Conservation (phyloP, 2,113 vertebrate species). For the Regulus satrapa region DNA sequence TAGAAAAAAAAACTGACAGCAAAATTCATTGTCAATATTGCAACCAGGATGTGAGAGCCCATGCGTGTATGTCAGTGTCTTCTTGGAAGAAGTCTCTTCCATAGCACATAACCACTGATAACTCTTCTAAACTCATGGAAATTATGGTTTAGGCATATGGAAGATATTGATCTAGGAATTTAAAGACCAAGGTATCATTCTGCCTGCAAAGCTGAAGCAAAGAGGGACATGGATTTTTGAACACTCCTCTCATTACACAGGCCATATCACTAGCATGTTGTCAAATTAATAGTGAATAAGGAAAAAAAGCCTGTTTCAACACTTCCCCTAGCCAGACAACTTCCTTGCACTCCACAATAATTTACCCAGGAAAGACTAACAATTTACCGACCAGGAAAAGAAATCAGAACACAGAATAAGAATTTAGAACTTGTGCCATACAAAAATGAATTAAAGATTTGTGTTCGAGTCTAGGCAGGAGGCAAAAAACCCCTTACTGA, state of each 20-base stretch:
- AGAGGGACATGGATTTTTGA: background rate
- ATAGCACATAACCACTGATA: background rate
- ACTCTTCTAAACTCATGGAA: background rate
- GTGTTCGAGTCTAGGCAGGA: background rate
- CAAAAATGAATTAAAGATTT: background rate
- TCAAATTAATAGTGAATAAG: background rate
- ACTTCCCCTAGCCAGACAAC: background rate
- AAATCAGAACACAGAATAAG: background rate
- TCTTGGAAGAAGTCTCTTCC: background rate
- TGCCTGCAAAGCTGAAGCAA: background rate
- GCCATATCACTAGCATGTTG: background rate
- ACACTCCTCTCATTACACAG: background rate
- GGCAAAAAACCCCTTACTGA: background rate
- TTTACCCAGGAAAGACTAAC: background rate
- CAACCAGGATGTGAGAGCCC: background rate
- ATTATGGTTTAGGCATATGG: background rate
- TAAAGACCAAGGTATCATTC: background rate
- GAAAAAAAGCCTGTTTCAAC: background rate
- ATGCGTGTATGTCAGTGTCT: fast-evolving
- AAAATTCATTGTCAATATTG: background rate
- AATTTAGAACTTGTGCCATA: background rate
- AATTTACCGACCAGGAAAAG: background rate
- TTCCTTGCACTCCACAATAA: background rate
- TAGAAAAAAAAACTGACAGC: background rate
- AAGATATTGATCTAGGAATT: fast-evolving